Evolutionary conservation across 2,797 vertebrate genomes (phyloP).

Genomic region (Hirundo rustica): DNA sequence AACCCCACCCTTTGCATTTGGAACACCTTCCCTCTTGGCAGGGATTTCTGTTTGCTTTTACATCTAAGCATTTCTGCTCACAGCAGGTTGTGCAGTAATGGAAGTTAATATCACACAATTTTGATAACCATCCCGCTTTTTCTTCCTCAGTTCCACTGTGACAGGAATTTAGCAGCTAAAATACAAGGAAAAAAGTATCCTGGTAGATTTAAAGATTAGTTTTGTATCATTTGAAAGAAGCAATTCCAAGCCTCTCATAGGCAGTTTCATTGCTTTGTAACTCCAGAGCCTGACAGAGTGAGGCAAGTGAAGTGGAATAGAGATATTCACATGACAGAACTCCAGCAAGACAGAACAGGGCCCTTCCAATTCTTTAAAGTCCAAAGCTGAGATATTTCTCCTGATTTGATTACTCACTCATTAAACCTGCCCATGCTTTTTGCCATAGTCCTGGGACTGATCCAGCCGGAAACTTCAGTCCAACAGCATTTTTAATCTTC

Average conservation of each 20-base stretch:
- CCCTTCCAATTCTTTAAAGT: not conserved
- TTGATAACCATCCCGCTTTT: conserved; percentile 26
- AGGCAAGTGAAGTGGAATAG: not conserved
- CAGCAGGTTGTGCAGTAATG: conserved; percentile 32
- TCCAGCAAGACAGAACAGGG: not conserved
- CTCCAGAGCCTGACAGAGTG: not conserved
- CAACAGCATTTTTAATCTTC: not conserved
- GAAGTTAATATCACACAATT: conserved; percentile 29
- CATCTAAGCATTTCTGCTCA: conserved; percentile 37
- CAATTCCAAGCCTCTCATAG: not conserved
- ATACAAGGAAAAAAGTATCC: not conserved
- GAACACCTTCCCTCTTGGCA: conserved; percentile 29
- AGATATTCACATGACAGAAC: not conserved
- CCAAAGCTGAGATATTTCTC: not conserved
- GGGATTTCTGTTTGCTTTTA: conserved; percentile 34
- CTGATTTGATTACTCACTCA: not conserved
- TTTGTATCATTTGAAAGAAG: conserved; percentile 11
- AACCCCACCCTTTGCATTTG: not conserved
- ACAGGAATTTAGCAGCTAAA: conserved; percentile 11
- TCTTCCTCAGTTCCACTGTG: not conserved
- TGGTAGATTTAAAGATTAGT: conserved; percentile 13
- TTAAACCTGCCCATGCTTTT: not conserved
- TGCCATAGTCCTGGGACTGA: not conserved
- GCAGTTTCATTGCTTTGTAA: not conserved
- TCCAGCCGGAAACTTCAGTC: not conserved